Conservation (phyloP, 1,140 invertebrate genomes). For the Brachionus rotundiformis region DNA sequence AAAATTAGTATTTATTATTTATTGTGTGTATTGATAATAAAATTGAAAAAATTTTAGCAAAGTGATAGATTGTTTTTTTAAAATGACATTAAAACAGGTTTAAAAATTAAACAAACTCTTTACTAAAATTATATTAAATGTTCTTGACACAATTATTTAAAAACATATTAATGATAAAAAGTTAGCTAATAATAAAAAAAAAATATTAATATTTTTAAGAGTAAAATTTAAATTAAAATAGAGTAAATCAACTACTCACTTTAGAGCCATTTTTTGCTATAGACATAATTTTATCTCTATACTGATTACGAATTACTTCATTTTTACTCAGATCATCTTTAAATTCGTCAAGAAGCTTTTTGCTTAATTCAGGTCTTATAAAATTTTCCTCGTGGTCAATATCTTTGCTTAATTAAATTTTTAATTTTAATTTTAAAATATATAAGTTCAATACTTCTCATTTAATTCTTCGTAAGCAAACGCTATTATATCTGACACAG, state of each 20-base stretch:
- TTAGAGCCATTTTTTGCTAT: constrained; percentile 57
- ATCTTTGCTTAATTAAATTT: constrained; percentile 48
- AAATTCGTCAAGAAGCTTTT: constrained; percentile 58
- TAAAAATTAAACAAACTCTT: too few species aligned
- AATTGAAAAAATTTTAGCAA: too few species aligned
- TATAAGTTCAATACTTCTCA: constrained; percentile 56
- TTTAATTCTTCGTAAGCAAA: constrained; percentile 62
- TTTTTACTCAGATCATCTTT: constrained; percentile 54
- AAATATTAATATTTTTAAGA: too few species aligned
- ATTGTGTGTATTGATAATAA: too few species aligned
- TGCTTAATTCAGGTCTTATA: constrained; percentile 63
- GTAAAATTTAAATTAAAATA: background rate
- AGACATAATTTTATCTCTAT: constrained; percentile 62
- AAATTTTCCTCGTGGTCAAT: constrained; percentile 61
- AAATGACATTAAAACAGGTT: too few species aligned
- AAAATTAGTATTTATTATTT: too few species aligned
- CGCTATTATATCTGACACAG: constrained; percentile 62
- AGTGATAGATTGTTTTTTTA: too few species aligned
- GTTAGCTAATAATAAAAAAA: too few species aligned
- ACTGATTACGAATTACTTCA: constrained; percentile 57
- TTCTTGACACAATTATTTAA: too few species aligned
- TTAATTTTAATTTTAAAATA: background rate
- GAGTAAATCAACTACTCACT: constrained; percentile 52
- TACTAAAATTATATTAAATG: too few species aligned
- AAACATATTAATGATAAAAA: too few species aligned